Evolutionary conservation across 2,888 invertebrate species (phyloP).

Genomic region (Melanostoma mellinum): DNA sequence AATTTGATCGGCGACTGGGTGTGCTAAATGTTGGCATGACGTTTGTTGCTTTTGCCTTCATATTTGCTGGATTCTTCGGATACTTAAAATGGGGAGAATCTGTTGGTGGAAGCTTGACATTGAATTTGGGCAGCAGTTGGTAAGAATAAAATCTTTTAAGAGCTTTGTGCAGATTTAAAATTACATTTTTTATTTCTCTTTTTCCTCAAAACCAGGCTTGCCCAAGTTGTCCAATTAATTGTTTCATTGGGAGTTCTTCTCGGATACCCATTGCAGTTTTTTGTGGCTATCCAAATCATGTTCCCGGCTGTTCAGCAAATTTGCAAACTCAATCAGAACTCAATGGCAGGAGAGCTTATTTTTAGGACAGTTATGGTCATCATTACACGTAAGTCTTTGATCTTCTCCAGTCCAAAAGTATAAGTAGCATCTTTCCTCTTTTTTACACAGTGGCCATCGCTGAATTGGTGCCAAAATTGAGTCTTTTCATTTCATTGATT

Average conservation of each 20-base stretch:
- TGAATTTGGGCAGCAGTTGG: slow-evolving; percentile 87
- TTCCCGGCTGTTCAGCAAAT: slow-evolving; percentile 87
- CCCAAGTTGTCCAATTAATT: slow-evolving; percentile 91
- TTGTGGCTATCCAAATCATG: slow-evolving; percentile 95
- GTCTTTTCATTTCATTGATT: slow-evolving; percentile 94
- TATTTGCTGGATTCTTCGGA: slow-evolving; percentile 92
- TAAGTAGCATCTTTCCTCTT: neutral
- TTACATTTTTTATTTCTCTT: neutral
- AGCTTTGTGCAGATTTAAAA: neutral
- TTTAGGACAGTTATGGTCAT: slow-evolving; percentile 89
- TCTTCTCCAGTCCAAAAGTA: neutral
- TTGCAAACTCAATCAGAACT: slow-evolving; percentile 84
- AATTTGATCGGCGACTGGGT: slow-evolving; percentile 91
- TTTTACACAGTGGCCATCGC: slow-evolving; percentile 89
- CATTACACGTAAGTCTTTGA: slow-evolving; percentile 89
- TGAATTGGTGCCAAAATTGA: slow-evolving; percentile 92
- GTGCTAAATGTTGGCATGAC: slow-evolving; percentile 95
- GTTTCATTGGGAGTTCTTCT: slow-evolving; percentile 94
- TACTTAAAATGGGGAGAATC: slow-evolving; percentile 94
- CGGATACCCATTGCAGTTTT: slow-evolving; percentile 96
- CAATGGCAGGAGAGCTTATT: slow-evolving; percentile 86
- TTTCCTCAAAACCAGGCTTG: slow-evolving; percentile 84
- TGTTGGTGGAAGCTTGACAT: slow-evolving; percentile 92
- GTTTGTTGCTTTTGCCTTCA: slow-evolving; percentile 89
- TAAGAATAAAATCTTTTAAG: slow-evolving; percentile 72